Percentiles rank a stretch among this genome's conserved stretches.
Evolutionary conservation across 2,113 vertebrate genomes (phyloP).

Genomic region (Neolamprologus fasciatus): DNA sequence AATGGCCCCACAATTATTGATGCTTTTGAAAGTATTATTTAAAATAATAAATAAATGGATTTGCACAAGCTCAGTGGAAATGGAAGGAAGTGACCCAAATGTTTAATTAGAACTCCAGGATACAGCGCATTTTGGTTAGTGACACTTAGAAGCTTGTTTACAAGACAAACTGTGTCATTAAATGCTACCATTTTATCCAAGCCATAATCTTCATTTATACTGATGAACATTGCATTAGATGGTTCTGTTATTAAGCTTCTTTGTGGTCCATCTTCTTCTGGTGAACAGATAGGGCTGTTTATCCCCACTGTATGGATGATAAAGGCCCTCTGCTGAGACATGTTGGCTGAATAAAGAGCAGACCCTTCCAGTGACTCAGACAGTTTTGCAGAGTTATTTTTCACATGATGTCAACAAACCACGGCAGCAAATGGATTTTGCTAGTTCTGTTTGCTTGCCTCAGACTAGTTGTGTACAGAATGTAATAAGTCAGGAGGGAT

Average conservation of each 20-base stretch:
- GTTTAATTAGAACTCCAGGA: background rate
- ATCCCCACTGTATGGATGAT: background rate
- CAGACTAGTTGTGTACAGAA: conserved; percentile 14
- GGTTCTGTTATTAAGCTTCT: background rate
- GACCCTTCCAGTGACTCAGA: background rate
- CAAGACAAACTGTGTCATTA: background rate
- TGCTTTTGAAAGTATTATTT: background rate
- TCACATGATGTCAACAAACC: conserved; percentile 40
- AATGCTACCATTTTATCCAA: background rate
- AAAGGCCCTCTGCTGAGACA: background rate
- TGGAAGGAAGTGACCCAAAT: background rate
- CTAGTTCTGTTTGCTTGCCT: conserved; percentile 28
- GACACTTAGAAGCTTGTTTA: background rate
- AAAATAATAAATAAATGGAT: background rate
- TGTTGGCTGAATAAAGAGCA: background rate
- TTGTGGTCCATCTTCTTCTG: background rate
- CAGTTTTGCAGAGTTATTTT: conserved; percentile 17
- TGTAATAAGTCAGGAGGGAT: conserved; percentile 29
- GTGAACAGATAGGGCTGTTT: background rate
- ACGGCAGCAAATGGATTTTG: conserved; percentile 33
- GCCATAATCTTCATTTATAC: background rate
- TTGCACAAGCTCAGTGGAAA: background rate
- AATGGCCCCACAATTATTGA: background rate
- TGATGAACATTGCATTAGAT: background rate
- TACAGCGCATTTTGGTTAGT: accelerated